Evolutionary conservation across 2,113 vertebrate genomes (phyloP).

Genomic region (Phyllopteryx taeniolatus): DNA sequence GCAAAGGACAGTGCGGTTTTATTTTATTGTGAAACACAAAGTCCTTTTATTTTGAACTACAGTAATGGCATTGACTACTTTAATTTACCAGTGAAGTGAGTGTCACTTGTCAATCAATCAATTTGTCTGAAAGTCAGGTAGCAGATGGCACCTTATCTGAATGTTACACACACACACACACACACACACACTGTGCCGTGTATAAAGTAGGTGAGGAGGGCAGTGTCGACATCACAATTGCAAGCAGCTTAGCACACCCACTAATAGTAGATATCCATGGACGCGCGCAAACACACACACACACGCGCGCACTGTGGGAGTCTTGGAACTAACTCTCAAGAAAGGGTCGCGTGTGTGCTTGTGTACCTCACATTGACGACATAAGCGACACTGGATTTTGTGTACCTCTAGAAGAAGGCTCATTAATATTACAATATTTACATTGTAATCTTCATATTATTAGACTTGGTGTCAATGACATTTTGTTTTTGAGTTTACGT

Average conservation of each 20-base stretch:
- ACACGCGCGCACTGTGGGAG: not conserved
- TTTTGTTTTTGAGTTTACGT: not conserved
- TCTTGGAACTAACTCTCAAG: not conserved
- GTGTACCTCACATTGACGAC: not conserved
- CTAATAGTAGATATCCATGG: constrained; percentile 31
- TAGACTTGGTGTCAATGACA: not conserved
- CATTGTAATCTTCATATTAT: not conserved
- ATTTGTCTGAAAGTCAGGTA: not conserved
- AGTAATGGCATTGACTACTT: not conserved
- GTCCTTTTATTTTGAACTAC: not conserved
- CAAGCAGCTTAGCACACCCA: constrained; percentile 49
- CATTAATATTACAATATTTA: not conserved
- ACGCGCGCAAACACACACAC: constrained; percentile 11
- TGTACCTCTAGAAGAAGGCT: not conserved
- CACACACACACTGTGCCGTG: constrained; percentile 11
- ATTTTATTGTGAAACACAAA: not conserved
- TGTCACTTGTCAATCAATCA: not conserved
- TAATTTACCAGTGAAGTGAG: not conserved
- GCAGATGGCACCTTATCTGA: constrained; percentile 34
- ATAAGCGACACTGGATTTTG: not conserved
- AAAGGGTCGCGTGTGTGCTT: not conserved
- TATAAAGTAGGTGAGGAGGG: constrained; percentile 59
- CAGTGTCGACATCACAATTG: constrained; percentile 40
- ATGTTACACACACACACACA: constrained; percentile 3
- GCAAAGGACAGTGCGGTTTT: not conserved